Evolutionary conservation across 1,140 invertebrate species (phyloP), one percentile per base, ranked within the genome.

Genomic region (Agrilus planipennis): DNA sequence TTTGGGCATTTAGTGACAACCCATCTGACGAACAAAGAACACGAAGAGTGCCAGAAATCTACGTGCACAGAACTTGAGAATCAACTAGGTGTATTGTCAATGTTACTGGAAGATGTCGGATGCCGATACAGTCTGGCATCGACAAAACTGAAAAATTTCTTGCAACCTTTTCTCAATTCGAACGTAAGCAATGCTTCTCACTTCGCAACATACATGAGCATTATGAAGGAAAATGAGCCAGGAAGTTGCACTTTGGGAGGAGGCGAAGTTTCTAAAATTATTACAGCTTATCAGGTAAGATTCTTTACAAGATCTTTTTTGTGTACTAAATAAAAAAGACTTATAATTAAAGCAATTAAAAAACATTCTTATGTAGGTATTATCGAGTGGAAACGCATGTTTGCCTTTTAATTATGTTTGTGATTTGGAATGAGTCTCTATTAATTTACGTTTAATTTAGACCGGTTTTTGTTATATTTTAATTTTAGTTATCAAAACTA

Each of bases 1-100:
- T 93, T 87, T 57, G 90, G 90, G 2, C 88, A 92, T 58, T 78
- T 87, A 27, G 76, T 85, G 17, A 72, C 87, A 34, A n/a, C n/a
- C n/a, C n/a, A n/a, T n/a, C n/a, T n/a, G n/a, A n/a, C n/a, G n/a
- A n/a, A n/a, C n/a, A n/a, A n/a, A n/a, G n/a, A n/a, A n/a, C n/a
- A n/a, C n/a, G n/a, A n/a, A n/a, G n/a, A n/a, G n/a, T n/a, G n/a
- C n/a, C n/a, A n/a, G n/a, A n/a, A n/a, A n/a, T n/a, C n/a, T n/a
- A n/a, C n/a, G n/a, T n/a, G n/a, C 56, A 40, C 55, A 31, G 61
- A 50, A 36, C 51, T 34, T 47, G 63, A 47, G 21, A 60, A 51
- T 54, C 62, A 51, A 52, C 51, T 49, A 49, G 63, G 42, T 30
- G 59, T 46, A 44, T 51, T 57, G 16, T 68, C 43, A 42, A 70